Conservation (phyloP, 1,140 invertebrate genomes). For the Acromyrmex heyeri region DNA sequence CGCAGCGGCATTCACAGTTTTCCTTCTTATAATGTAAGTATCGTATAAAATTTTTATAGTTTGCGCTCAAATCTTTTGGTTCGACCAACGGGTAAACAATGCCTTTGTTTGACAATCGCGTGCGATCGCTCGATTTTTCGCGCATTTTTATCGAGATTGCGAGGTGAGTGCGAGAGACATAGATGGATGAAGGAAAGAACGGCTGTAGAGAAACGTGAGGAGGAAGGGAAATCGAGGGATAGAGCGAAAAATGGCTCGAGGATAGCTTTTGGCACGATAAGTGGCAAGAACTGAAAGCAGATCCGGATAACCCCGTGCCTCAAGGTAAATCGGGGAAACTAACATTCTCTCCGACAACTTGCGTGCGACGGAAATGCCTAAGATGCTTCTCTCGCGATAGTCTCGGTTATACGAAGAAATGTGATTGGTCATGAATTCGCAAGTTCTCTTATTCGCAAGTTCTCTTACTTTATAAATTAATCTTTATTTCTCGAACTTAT, state of each 20-base stretch:
- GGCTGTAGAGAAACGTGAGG: background rate
- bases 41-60: background rate
- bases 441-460: background rate
- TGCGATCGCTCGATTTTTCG: conserved; percentile 51
- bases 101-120: conserved; percentile 37
- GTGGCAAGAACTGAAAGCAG: conserved; percentile 53
- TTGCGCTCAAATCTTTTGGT: background rate
- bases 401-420: background rate
- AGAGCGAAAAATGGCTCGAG: conserved; percentile 52
- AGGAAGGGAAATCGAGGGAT: conserved; percentile 23
- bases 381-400: background rate
- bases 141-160: conserved; percentile 44
- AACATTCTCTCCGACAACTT: conserved; percentile 25
- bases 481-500: background rate
- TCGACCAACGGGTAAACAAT: background rate
- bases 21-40: background rate
- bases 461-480: background rate
- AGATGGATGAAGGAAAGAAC: conserved; percentile 58
- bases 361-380: background rate
- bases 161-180: conserved; percentile 31
- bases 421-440: background rate
- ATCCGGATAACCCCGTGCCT: conserved; percentile 40
- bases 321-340: conserved; percentile 52
- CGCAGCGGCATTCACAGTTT: conserved; percentile 14
- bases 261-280: conserved; percentile 60